A percentile compares a stretch with the other conserved stretches of the same genome.
Conservation (phyloP, 2,888 invertebrate genomes). For the Dinocampus coccinellae region DNA sequence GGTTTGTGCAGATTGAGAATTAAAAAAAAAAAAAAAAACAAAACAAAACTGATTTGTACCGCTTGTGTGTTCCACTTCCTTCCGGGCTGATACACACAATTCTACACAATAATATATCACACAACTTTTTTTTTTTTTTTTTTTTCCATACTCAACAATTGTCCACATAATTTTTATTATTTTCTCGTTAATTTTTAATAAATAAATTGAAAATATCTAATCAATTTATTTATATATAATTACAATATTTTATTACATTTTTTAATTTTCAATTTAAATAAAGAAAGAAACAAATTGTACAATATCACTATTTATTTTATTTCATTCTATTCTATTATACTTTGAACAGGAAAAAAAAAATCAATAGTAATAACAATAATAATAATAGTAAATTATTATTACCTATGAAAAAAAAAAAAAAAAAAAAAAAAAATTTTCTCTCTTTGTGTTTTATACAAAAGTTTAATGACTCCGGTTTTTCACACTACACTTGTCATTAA, state of each 20-base stretch:
- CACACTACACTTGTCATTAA: background rate
- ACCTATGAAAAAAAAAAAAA: background rate
- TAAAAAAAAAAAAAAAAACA: slow-evolving; percentile 15
- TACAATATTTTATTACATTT: too few species aligned
- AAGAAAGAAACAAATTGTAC: background rate
- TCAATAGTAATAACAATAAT: too few species aligned
- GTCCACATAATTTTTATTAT: background rate
- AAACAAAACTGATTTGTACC: background rate
- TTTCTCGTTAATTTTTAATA: background rate
- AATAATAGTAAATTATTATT: too few species aligned
- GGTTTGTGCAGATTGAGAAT: background rate
- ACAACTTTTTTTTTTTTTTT: background rate
- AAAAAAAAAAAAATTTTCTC: background rate
- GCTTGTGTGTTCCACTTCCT: slow-evolving; percentile 24
- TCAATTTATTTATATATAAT: too few species aligned
- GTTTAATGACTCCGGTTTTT: background rate
- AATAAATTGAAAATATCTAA: background rate
- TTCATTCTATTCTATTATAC: too few species aligned
- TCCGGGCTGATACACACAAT: slow-evolving; percentile 20
- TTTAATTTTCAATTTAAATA: background rate
- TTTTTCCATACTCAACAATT: background rate
- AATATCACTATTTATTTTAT: too few species aligned
- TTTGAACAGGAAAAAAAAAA: too few species aligned
- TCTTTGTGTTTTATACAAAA: background rate
- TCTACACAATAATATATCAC: background rate